These are phyloP conservation scores for Porites divaricata DNA, from an alignment of 92 coral and sea anemone species.

Conservation along the genomic window DNA sequence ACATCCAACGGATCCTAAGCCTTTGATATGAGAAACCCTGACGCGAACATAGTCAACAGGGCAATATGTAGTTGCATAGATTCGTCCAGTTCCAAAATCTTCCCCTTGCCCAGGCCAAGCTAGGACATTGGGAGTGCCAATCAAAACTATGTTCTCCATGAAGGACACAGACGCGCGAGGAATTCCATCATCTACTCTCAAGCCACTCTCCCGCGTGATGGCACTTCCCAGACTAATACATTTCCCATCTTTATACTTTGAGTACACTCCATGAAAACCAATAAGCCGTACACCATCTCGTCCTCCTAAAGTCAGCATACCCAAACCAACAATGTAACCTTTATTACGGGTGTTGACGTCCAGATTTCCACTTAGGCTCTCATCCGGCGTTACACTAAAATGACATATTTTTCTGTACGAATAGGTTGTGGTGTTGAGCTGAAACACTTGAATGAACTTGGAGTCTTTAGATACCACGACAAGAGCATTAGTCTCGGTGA, in stretches of 20 bases:
- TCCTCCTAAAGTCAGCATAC: constrained; percentile 76
- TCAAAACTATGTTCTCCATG: constrained; percentile 58
- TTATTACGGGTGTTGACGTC: constrained; percentile 62
- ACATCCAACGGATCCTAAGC: constrained; percentile 65
- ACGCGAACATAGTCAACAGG: constrained; percentile 75
- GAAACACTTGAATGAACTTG: constrained; percentile 56
- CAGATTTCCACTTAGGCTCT: constrained; percentile 48
- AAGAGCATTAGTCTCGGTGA: constrained; percentile 69
- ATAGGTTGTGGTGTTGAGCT: constrained; percentile 31
- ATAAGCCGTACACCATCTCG: constrained; percentile 87
- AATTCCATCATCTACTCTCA: constrained; percentile 83
- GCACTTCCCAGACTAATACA: constrained; percentile 81
- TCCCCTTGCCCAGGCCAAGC: constrained; percentile 90
- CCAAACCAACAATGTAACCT: constrained; percentile 75
- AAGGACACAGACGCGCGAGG: constrained; percentile 78
- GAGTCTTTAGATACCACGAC: constrained; percentile 64
- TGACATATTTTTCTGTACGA: constrained; percentile 46
- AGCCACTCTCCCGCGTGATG: constrained; percentile 69
- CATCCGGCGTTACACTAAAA: constrained; percentile 26
- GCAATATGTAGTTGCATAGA: constrained; percentile 83
- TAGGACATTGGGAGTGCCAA: constrained; percentile 86
- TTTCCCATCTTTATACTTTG: constrained; percentile 29
- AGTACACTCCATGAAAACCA: constrained; percentile 65
- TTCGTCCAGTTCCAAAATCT: constrained; percentile 85
- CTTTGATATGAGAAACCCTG: constrained; percentile 55